Conservation (phyloP, 2,888 invertebrate genomes). For the Spodoptera picta region DNA sequence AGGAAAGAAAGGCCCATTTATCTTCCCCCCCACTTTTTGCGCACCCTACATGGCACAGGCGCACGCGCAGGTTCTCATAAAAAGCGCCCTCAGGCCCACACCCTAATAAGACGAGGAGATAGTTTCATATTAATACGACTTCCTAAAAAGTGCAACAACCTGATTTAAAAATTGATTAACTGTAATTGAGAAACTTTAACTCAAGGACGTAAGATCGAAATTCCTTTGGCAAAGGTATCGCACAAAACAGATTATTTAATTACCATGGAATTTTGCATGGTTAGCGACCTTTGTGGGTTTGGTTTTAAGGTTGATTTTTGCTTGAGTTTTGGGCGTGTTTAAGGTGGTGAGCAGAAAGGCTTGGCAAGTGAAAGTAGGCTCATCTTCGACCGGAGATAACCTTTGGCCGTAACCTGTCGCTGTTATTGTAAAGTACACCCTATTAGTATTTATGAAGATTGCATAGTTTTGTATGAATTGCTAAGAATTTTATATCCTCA, state of each 20-base stretch:
- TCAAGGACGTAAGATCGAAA: conserved; percentile 43
- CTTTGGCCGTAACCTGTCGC: conserved; percentile 81
- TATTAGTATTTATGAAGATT: conserved; percentile 70
- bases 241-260: conserved; percentile 61
- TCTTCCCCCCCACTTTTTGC: conserved; percentile 25
- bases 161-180: conserved; percentile 47
- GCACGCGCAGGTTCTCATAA: conserved; percentile 26
- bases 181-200: conserved; percentile 21
- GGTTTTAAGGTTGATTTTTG: conserved; percentile 20
- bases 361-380: conserved; percentile 82
- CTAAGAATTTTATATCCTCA: conserved; percentile 45
- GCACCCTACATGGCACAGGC: conserved; percentile 35
- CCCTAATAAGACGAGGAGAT: conserved; percentile 54
- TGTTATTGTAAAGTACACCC: conserved; percentile 80
- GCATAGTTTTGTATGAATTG: conserved; percentile 53
- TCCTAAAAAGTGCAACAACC: conserved; percentile 57
- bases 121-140: conserved; percentile 53
- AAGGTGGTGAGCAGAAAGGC: conserved; percentile 57
- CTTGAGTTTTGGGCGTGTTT: conserved; percentile 5
- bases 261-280: conserved; percentile 45
- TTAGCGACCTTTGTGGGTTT: not conserved
- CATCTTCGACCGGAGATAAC: conserved; percentile 82
- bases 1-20: conserved; percentile 16
- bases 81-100: conserved; percentile 49
- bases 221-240: conserved; percentile 52